phyloP scores from a whole-genome alignment of 1,140 invertebrate species.

The Popillia japonica region DNA sequence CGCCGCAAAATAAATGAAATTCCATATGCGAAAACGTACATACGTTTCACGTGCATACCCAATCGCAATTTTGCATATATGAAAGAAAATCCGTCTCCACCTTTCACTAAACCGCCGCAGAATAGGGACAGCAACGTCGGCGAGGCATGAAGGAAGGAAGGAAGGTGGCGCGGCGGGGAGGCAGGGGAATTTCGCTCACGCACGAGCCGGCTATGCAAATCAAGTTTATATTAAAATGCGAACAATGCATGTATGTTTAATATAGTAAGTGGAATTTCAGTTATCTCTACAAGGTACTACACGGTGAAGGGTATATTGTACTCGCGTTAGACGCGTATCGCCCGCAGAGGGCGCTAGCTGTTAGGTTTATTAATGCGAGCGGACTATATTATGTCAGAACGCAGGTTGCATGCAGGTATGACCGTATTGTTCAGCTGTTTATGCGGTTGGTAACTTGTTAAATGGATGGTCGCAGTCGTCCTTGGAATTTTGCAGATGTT shows the following conservation, averaged over 20 bases:
- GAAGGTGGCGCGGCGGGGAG: not conserved
- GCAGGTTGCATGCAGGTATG: not conserved
- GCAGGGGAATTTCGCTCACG: not conserved
- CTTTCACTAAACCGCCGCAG: not conserved
- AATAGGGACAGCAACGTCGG: too few species aligned
- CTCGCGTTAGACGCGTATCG: not conserved
- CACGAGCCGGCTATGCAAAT: not conserved
- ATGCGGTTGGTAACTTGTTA: too few species aligned
- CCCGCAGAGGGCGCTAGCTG: not conserved
- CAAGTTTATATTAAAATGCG: conserved; percentile 24
- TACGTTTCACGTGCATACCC: not conserved
- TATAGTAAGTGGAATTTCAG: conserved; percentile 8
- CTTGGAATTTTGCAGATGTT: too few species aligned
- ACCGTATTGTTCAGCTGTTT: too few species aligned
- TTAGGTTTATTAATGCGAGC: not conserved
- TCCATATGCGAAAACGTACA: not conserved
- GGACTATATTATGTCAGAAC: not conserved
- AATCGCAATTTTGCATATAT: not conserved
- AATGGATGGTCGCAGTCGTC: too few species aligned
- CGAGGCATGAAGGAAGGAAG: not conserved
- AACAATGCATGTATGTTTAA: conserved; percentile 35
- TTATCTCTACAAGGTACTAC: not conserved
- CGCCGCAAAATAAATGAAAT: not conserved
- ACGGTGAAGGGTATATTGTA: not conserved
- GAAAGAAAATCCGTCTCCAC: not conserved